Conservation (phyloP, 2,797 vertebrate genomes). For the Salmo trutta region DNA sequence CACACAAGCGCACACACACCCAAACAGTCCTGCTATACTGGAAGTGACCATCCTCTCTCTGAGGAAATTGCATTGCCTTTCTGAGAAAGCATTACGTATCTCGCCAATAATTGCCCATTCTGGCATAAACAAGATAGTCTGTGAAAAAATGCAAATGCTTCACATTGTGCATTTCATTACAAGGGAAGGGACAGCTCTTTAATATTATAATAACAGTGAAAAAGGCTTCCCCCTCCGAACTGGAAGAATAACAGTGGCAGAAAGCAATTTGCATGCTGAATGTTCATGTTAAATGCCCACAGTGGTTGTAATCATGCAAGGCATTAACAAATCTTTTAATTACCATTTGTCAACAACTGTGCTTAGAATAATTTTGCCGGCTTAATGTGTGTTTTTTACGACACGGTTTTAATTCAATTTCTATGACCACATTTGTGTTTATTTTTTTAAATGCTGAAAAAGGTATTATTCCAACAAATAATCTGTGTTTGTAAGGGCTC, state of each 20-base stretch:
- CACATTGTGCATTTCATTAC: slow-evolving; percentile 72
- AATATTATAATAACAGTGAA: slow-evolving; percentile 70
- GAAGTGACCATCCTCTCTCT: slow-evolving; percentile 45
- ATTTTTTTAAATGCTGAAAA: slow-evolving; percentile 42
- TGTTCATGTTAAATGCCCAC: slow-evolving; percentile 70
- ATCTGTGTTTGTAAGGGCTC: background rate
- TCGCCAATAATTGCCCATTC: slow-evolving; percentile 68
- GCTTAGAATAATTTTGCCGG: slow-evolving; percentile 66
- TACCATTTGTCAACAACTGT: slow-evolving; percentile 75
- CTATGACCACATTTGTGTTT: slow-evolving; percentile 43
- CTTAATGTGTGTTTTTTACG: slow-evolving; percentile 58
- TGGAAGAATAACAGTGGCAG: slow-evolving; percentile 54
- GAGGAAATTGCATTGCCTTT: slow-evolving; percentile 50
- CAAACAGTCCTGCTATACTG: slow-evolving; percentile 8
- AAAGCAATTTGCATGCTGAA: slow-evolving; percentile 76
- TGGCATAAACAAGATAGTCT: slow-evolving; percentile 71
- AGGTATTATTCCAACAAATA: slow-evolving; percentile 35
- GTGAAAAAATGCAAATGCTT: slow-evolving; percentile 72
- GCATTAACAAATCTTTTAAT: slow-evolving; percentile 82
- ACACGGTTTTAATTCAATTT: slow-evolving; percentile 52
- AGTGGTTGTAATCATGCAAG: slow-evolving; percentile 75
- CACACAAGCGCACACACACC: background rate
- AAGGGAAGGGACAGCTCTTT: slow-evolving; percentile 72
- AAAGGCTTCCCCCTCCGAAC: slow-evolving; percentile 55
- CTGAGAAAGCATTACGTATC: slow-evolving; percentile 43